Conservation (phyloP, 2,888 invertebrate species). For the Frankliniella fusca region DNA sequence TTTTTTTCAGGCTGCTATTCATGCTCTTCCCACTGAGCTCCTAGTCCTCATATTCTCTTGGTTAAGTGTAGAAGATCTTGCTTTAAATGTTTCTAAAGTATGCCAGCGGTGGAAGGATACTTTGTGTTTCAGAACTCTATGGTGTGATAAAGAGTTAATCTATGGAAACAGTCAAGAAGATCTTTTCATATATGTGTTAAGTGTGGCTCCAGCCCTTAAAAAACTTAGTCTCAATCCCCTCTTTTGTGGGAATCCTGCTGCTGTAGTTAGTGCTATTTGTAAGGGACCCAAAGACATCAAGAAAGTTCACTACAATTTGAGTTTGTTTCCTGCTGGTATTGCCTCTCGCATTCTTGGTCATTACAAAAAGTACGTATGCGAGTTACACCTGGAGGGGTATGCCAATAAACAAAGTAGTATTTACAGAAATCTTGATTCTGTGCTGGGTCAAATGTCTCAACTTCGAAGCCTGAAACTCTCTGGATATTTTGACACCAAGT, state of each 20-base stretch:
- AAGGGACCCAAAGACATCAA: conserved; percentile 6
- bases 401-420: background rate
- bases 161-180: background rate
- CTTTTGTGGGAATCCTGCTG: background rate
- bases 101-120: background rate
- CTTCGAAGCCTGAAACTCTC: background rate
- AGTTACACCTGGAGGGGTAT: background rate
- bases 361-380: background rate
- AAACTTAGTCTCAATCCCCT: background rate
- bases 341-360: background rate
- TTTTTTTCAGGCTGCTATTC: background rate
- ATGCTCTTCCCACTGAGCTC: background rate
- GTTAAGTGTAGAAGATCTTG: background rate
- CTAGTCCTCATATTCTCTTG: background rate
- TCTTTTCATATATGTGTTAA: background rate
- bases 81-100: background rate
- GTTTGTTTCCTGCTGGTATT: background rate
- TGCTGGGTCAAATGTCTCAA: background rate
- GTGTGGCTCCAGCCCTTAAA: background rate
- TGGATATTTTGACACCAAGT: conserved; percentile 14
- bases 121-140: background rate
- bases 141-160: background rate
- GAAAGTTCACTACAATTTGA: background rate
- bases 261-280: background rate
- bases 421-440: background rate